Percentiles rank a stretch among this genome's conserved stretches.
These are phyloP conservation scores for Dendrocincla tyrannina DNA, from an alignment of 2,797 vertebrate genomes.

Conservation along the genomic window DNA sequence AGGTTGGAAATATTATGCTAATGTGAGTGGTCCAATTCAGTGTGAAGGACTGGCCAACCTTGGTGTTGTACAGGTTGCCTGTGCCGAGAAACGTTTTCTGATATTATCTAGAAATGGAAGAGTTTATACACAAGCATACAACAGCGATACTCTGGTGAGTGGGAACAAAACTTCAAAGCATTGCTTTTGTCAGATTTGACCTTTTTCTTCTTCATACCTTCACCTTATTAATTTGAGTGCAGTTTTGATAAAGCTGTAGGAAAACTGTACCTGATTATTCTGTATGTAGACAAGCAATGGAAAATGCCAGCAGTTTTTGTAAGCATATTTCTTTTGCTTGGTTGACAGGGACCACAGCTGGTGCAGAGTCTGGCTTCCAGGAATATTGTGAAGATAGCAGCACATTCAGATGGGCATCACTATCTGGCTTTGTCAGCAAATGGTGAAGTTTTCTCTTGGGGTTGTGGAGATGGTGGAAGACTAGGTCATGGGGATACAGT, in stretches of 20 bases:
- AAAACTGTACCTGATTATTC: not conserved
- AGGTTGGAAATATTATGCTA: constrained; percentile 96
- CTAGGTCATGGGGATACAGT: constrained; percentile 96
- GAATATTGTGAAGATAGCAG: constrained; percentile 93
- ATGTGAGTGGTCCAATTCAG: constrained; percentile 92
- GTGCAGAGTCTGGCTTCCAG: constrained; percentile 90
- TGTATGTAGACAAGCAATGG: not conserved
- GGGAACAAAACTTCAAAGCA: not conserved
- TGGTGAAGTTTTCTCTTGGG: constrained; percentile 98
- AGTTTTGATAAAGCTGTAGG: not conserved
- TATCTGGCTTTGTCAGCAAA: constrained; percentile 91
- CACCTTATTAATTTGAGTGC: not conserved
- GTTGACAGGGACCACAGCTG: constrained; percentile 87
- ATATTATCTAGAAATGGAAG: constrained; percentile 90
- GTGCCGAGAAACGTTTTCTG: constrained; percentile 95
- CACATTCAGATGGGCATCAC: constrained; percentile 97
- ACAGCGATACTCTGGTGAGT: constrained; percentile 92
- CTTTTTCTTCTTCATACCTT: not conserved
- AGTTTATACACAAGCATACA: constrained; percentile 94
- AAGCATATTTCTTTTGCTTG: not conserved
- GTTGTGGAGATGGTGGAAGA: constrained; percentile 96
- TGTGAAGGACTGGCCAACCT: constrained; percentile 92
- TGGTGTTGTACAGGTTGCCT: constrained; percentile 92
- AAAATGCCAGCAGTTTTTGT: not conserved
- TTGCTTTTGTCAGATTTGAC: not conserved